Conservation (phyloP, 2,113 vertebrate genomes). For the Centropus bengalensis region DNA sequence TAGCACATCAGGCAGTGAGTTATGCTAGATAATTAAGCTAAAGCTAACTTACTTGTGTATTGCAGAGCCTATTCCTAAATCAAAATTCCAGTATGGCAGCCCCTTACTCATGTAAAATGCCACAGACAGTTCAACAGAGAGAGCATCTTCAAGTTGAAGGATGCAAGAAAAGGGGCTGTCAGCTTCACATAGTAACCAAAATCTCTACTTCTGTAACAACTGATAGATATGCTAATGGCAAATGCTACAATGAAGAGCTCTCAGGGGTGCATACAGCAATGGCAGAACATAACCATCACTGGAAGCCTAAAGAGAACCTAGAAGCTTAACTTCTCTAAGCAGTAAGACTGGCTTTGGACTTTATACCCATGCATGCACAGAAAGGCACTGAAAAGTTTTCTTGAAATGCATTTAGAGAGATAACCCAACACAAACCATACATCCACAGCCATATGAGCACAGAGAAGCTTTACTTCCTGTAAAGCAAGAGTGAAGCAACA, state of each 20-base stretch:
- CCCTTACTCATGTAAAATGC: not conserved
- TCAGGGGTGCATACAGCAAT: not conserved
- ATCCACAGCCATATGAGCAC: not conserved
- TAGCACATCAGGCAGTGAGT: not conserved
- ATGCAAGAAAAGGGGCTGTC: not conserved
- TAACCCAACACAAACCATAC: not conserved
- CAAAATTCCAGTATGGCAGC: not conserved
- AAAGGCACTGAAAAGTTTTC: not conserved
- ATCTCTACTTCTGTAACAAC: not conserved
- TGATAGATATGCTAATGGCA: not conserved
- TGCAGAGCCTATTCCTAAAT: not conserved
- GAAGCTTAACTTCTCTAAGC: not conserved
- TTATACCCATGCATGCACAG: not conserved
- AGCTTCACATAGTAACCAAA: not conserved
- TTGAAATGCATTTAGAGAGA: not conserved
- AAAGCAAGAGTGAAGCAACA: not conserved
- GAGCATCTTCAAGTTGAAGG: not conserved
- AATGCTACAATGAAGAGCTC: not conserved
- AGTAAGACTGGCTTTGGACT: not conserved
- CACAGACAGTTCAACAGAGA: not conserved
- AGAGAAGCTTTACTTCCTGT: not conserved
- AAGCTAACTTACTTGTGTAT: not conserved
- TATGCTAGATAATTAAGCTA: not conserved
- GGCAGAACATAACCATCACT: not conserved
- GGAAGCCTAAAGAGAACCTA: not conserved